Conservation (phyloP, 2,113 vertebrate genomes). For the Tringa solitaria region DNA sequence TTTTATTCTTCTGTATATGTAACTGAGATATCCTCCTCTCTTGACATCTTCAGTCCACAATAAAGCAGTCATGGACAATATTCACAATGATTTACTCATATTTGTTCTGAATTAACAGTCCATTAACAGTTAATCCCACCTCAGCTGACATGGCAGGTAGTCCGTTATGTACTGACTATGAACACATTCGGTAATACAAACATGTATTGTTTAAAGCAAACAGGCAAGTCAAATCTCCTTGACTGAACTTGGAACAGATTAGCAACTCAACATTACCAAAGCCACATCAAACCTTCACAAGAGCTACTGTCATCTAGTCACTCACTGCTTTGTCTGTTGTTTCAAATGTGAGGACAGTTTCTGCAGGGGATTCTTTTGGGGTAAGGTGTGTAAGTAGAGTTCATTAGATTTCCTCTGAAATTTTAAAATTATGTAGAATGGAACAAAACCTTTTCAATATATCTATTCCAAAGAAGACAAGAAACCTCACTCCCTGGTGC, state of each 20-base stretch:
- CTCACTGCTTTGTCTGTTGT: neutral
- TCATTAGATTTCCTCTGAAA: conserved; percentile 20
- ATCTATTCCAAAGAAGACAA: neutral
- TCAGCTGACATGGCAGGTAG: neutral
- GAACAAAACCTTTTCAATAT: neutral
- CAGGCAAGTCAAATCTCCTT: neutral
- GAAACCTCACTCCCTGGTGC: neutral
- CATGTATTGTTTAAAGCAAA: neutral
- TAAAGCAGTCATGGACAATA: neutral
- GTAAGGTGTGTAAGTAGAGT: neutral
- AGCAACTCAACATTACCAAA: neutral
- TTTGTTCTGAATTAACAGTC: neutral
- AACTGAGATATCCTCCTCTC: neutral
- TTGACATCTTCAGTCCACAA: neutral
- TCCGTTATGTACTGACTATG: neutral
- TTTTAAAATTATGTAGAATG: neutral
- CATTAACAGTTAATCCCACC: neutral
- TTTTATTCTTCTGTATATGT: neutral
- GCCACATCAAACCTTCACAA: neutral
- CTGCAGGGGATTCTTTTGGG: neutral
- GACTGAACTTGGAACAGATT: neutral
- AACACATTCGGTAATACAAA: neutral
- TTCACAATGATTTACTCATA: neutral
- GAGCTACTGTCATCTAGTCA: neutral
- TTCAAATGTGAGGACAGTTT: neutral